A percentile compares a stretch with the other conserved stretches of the same genome.
These are phyloP conservation scores for Eupeodes corollae DNA, from an alignment of 1,140 invertebrate genomes.

Conservation along the genomic window DNA sequence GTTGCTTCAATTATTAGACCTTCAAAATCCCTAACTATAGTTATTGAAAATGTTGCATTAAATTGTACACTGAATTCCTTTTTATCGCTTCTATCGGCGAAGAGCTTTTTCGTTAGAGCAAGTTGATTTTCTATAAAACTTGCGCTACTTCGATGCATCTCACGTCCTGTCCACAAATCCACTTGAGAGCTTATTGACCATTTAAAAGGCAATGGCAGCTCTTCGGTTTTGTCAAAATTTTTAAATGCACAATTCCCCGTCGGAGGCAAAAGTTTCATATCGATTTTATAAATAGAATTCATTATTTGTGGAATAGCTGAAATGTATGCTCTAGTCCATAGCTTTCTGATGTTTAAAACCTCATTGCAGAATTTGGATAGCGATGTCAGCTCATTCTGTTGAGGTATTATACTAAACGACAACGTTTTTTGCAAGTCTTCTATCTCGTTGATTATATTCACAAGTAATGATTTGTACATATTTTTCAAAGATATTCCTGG, in stretches of 20 bases:
- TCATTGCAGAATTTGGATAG: no score
- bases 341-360: neutral
- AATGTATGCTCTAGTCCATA: slow-evolving; percentile 21
- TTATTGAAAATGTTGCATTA: no score
- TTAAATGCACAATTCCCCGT: neutral
- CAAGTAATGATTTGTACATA: no score
- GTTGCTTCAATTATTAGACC: no score
- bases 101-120: slow-evolving; percentile 18
- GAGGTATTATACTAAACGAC: no score
- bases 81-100: no score
- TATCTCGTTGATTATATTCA: no score
- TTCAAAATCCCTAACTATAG: no score
- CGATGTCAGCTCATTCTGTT: no score
- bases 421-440: no score
- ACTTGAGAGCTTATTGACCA: slow-evolving; percentile 16
- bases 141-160: slow-evolving; percentile 9
- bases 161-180: slow-evolving; percentile 25
- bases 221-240: slow-evolving; percentile 1
- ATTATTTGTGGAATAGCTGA: slow-evolving; percentile 22
- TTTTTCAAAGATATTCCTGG: no score
- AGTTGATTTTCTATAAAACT: slow-evolving; percentile 19
- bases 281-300: slow-evolving; percentile 11
- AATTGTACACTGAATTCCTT: no score
- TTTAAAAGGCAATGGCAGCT: neutral
- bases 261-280: slow-evolving; percentile 6